Percentiles rank a stretch among this genome's conserved stretches.
Conservation (phyloP, 2,888 invertebrate species). For the Spodoptera exigua region DNA sequence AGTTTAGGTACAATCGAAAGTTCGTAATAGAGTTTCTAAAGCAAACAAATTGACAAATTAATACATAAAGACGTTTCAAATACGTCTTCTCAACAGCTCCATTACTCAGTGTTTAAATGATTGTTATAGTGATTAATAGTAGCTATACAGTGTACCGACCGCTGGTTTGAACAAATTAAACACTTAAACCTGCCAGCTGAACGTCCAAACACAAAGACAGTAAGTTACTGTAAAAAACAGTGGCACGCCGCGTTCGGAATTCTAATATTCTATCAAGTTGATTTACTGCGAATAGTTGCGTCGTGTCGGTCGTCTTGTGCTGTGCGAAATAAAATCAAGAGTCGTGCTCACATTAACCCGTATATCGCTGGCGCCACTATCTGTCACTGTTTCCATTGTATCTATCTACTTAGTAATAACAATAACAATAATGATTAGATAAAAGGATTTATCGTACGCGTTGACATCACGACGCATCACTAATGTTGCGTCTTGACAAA, state of each 20-base stretch:
- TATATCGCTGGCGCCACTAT: constrained; percentile 79
- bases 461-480: constrained; percentile 63
- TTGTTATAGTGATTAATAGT: constrained; percentile 53
- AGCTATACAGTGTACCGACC: constrained; percentile 40
- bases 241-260: constrained; percentile 49
- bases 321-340: constrained; percentile 63
- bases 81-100: constrained; percentile 34
- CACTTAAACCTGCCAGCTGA: constrained; percentile 56
- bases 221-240: constrained; percentile 55
- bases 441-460: constrained; percentile 66
- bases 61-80: constrained; percentile 34
- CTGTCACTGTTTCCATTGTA: constrained; percentile 70
- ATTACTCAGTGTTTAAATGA: constrained; percentile 50
- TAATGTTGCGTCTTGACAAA: constrained; percentile 57
- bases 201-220: constrained; percentile 54
- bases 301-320: constrained; percentile 45
- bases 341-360: constrained; percentile 78
- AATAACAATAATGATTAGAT: constrained; percentile 68
- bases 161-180: constrained; percentile 53
- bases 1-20: constrained; percentile 4
- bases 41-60: constrained; percentile 30
- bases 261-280: constrained; percentile 60
- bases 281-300: constrained; percentile 58
- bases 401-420: constrained; percentile 65
- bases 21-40: constrained; percentile 8